phyloP scores from a whole-genome alignment of 2,797 vertebrate species.

The Urocyon cinereoargenteus region DNA sequence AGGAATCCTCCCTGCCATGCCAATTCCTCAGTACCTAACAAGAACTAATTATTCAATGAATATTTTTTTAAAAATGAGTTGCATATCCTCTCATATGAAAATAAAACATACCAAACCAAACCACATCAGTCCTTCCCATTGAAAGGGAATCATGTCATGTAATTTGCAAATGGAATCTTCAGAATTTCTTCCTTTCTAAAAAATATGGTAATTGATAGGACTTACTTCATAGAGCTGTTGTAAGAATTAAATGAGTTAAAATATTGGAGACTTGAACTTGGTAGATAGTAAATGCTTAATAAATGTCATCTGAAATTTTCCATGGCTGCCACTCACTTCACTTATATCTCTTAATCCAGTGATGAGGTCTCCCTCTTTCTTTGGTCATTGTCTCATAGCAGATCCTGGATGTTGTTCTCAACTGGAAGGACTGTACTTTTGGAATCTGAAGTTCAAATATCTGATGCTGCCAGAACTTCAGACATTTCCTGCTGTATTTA shows the following conservation, averaged over 20 bases:
- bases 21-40: not conserved
- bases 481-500: not conserved
- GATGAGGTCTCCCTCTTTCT: not conserved
- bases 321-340: not conserved
- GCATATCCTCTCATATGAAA: not conserved
- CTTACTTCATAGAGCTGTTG: not conserved
- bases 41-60: not conserved
- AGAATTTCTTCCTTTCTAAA: not conserved
- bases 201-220: constrained; percentile 6
- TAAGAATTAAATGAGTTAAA: not conserved
- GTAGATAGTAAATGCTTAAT: not conserved
- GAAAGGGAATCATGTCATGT: not conserved
- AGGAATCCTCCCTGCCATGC: not conserved
- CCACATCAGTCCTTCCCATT: not conserved
- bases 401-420: not conserved
- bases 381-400: not conserved
- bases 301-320: not conserved
- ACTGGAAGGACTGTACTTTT: not conserved
- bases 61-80: not conserved
- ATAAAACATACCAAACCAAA: not conserved
- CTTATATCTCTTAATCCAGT: not conserved
- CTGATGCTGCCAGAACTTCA: not conserved
- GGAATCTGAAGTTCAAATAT: not conserved
- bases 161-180: not conserved
- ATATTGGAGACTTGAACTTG: not conserved